Evolutionary conservation across 2,797 vertebrate genomes (phyloP).

Genomic region (Pelodytes ibericus): DNA sequence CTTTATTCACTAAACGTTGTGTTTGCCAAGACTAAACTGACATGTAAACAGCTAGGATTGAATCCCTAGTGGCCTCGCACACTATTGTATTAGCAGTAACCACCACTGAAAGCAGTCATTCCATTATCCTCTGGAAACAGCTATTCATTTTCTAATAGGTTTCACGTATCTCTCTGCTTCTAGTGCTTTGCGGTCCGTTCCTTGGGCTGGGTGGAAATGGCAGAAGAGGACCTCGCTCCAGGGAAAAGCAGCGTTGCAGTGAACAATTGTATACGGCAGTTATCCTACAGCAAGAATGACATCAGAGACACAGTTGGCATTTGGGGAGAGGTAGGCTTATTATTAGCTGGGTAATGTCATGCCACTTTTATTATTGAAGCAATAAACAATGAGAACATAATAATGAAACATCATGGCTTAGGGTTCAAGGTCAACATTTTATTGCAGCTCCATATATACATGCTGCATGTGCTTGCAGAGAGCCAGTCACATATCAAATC

Average conservation of each 20-base stretch:
- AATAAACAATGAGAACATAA: background rate
- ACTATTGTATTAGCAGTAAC: too few relatives aligned
- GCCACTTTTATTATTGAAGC: background rate
- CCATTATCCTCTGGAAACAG: too few relatives aligned
- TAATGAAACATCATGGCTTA: background rate
- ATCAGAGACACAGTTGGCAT: slow-evolving; percentile 90
- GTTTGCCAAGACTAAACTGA: too few relatives aligned
- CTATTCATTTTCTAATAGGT: too few relatives aligned
- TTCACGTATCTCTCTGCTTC: too few relatives aligned
- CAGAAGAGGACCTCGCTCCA: slow-evolving; percentile 88
- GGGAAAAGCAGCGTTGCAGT: slow-evolving; percentile 90
- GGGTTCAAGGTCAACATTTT: background rate
- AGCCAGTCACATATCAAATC: background rate
- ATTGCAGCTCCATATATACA: background rate
- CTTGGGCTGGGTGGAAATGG: slow-evolving; percentile 97
- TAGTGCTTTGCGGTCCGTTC: slow-evolving; percentile 94
- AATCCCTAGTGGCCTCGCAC: too few relatives aligned
- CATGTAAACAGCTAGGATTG: too few relatives aligned
- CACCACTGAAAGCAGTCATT: too few relatives aligned
- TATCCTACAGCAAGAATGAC: slow-evolving; percentile 93
- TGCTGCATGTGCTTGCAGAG: background rate
- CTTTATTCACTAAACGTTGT: too few relatives aligned
- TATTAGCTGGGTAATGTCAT: background rate
- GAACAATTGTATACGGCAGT: slow-evolving; percentile 93
- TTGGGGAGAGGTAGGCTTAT: slow-evolving; percentile 86